Evolutionary conservation across 1,140 invertebrate species (phyloP).

Genomic region (Nixonia krombeini): DNA sequence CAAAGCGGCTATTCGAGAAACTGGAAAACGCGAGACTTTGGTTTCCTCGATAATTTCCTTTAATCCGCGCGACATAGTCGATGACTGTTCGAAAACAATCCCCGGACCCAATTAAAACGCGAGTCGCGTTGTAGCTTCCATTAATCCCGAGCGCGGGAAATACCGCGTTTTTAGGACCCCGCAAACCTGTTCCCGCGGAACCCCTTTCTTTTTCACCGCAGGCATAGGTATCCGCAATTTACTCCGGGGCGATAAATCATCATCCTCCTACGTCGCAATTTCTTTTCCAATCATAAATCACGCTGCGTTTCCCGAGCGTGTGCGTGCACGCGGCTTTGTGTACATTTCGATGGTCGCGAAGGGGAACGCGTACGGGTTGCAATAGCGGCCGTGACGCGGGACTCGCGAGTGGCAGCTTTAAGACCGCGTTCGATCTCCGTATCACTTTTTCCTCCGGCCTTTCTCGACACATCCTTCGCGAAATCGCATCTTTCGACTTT

Average conservation of each 20-base stretch:
- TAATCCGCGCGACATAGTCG: too few species aligned
- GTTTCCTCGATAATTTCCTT: too few species aligned
- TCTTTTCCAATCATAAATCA: conserved; percentile 60
- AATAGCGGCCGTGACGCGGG: conserved; percentile 4
- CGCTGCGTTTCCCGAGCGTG: conserved; percentile 9
- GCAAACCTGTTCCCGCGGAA: neutral
- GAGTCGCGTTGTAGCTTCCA: neutral
- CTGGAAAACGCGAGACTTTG: too few species aligned
- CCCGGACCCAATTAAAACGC: conserved; percentile 38
- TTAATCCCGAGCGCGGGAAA: neutral
- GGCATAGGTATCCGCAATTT: conserved; percentile 54
- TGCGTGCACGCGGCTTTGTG: neutral
- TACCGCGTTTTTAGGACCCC: conserved; percentile 13
- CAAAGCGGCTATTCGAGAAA: too few species aligned
- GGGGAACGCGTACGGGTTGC: conserved; percentile 6
- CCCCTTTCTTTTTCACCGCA: conserved; percentile 12
- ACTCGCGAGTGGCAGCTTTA: too few species aligned
- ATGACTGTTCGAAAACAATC: too few species aligned
- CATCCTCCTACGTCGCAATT: conserved; percentile 59
- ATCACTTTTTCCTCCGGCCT: too few species aligned
- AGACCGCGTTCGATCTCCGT: neutral
- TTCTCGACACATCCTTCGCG: too few species aligned
- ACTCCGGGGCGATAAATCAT: conserved; percentile 56
- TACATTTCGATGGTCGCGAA: conserved; percentile 8
- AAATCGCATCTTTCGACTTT: too few species aligned